These are phyloP conservation scores for Orbicella faveolata DNA, from an alignment of 64 coral and sea anemone genomes.

Conservation along the genomic window DNA sequence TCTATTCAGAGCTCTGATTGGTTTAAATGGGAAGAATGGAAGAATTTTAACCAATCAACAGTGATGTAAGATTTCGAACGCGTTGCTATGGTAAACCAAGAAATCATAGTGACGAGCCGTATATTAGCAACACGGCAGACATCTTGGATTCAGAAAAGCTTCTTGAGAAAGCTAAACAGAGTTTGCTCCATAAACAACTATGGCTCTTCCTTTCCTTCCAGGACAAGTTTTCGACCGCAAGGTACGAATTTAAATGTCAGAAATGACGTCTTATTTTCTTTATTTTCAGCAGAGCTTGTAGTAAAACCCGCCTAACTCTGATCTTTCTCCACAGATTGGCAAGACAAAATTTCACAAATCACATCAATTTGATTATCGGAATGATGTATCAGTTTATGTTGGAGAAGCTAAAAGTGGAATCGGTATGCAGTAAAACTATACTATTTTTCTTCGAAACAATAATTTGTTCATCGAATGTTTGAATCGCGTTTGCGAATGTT, in stretches of 20 bases:
- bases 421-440: slow-evolving; percentile 44
- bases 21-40: slow-evolving; percentile 12
- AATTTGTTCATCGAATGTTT: not conserved
- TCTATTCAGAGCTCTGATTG: slow-evolving; percentile 32
- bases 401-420: slow-evolving; percentile 93
- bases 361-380: slow-evolving; percentile 96
- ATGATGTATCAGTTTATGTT: slow-evolving; percentile 94
- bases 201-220: slow-evolving; percentile 98
- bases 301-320: slow-evolving; percentile 4
- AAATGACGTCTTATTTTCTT: not conserved
- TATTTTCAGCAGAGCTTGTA: not conserved
- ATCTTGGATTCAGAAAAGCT: slow-evolving; percentile 38
- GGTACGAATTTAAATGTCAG: slow-evolving; percentile 32
- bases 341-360: slow-evolving; percentile 97
- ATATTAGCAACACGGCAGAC: slow-evolving; percentile 77
- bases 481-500: not conserved
- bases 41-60: slow-evolving; percentile 54
- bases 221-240: slow-evolving; percentile 99
- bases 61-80: slow-evolving; percentile 29
- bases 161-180: not conserved
- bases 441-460: not conserved
- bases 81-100: slow-evolving; percentile 87
- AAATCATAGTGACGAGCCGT: slow-evolving; percentile 65
- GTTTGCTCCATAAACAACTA: slow-evolving; percentile 16
- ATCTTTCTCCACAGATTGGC: slow-evolving; percentile 68